These are phyloP conservation scores for Coendou prehensilis DNA, from an alignment of 2,797 vertebrate species.

Conservation along the genomic window DNA sequence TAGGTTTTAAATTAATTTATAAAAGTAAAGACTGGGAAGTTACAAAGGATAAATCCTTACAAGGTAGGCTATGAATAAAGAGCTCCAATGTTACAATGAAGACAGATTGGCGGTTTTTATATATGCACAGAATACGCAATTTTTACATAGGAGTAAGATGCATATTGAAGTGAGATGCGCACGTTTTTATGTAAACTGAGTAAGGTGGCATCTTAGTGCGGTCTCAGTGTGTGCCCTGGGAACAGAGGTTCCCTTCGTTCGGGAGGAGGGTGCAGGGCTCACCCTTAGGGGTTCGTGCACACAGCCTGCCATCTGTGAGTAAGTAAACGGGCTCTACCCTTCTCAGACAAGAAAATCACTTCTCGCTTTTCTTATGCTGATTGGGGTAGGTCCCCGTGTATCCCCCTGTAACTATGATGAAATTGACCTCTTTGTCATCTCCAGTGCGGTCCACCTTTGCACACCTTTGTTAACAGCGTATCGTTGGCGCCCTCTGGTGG, in stretches of 20 bases:
- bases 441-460: accelerated
- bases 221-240: not conserved
- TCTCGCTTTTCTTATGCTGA: not conserved
- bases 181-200: not conserved
- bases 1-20: not conserved
- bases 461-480: not conserved
- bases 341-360: not conserved
- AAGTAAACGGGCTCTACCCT: not conserved
- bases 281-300: not conserved
- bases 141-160: not conserved
- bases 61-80: not conserved
- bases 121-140: not conserved
- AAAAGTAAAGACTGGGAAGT: slow-evolving; percentile 23
- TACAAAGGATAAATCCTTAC: not conserved
- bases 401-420: not conserved
- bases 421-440: not conserved
- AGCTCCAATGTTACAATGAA: not conserved
- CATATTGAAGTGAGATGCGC: not conserved
- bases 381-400: not conserved
- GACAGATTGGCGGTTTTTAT: not conserved
- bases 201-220: not conserved
- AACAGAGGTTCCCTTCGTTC: not conserved
- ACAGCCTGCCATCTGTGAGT: not conserved
- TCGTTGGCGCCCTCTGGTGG: slow-evolving; percentile 51
- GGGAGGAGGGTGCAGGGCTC: not conserved